These are phyloP conservation scores for Lasiurus borealis DNA, from an alignment of 2,113 vertebrate species.

Conservation along the genomic window DNA sequence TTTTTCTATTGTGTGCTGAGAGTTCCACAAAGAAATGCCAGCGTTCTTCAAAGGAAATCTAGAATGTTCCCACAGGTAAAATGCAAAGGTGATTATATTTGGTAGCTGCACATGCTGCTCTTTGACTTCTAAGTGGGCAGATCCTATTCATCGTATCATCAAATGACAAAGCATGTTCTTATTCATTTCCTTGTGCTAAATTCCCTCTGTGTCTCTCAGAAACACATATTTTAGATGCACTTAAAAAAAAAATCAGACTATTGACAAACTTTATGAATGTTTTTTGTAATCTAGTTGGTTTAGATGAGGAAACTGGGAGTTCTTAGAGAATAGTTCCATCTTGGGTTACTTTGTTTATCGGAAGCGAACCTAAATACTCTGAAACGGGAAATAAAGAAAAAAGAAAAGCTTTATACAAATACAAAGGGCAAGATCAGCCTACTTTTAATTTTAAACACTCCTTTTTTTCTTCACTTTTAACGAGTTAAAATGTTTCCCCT, in stretches of 20 bases:
- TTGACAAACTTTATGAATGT: slow-evolving; percentile 6
- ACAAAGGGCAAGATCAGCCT: not conserved
- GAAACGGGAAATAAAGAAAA: not conserved
- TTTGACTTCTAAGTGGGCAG: slow-evolving; percentile 74
- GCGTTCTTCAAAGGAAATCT: slow-evolving; percentile 74
- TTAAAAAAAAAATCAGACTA: not conserved
- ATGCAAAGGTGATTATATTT: slow-evolving; percentile 75
- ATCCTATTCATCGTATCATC: slow-evolving; percentile 59
- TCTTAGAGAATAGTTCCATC: not conserved
- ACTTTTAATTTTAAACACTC: not conserved
- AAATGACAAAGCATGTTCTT: slow-evolving; percentile 39
- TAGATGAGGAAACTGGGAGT: slow-evolving; percentile 9
- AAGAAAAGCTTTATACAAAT: not conserved
- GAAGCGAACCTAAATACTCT: not conserved
- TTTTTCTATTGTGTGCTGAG: slow-evolving; percentile 34
- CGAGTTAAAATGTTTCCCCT: not conserved
- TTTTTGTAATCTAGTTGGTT: slow-evolving; percentile 13
- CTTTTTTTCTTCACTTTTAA: not conserved
- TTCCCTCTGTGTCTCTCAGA: not conserved
- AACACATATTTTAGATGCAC: not conserved
- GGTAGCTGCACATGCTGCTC: slow-evolving; percentile 10
- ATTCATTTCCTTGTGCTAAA: not conserved
- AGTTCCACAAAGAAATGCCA: slow-evolving; percentile 61
- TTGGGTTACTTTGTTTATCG: not conserved
- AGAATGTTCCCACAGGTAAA: slow-evolving; percentile 69